A percentile compares a stretch with the other conserved stretches of the same genome.
phyloP scores from a whole-genome alignment of 1,140 invertebrate genomes.

The Yoshiicerus persimilis region DNA sequence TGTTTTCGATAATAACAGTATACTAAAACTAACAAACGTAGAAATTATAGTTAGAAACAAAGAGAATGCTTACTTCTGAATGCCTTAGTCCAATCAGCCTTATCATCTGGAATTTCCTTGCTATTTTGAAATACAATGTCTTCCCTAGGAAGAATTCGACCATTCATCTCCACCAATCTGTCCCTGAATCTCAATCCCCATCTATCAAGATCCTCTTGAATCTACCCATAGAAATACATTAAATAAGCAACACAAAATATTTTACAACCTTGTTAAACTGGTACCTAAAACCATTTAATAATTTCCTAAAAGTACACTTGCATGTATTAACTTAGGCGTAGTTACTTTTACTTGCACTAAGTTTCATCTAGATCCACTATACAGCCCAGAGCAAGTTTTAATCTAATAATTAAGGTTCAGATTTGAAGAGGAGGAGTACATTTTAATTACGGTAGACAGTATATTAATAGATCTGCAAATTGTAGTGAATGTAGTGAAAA shows the following conservation, averaged over 20 bases:
- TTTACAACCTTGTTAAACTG: no score
- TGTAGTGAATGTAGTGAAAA: no score
- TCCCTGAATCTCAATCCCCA: constrained; percentile 31
- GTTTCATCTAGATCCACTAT: no score
- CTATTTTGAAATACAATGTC: constrained; percentile 28
- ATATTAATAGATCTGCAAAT: no score
- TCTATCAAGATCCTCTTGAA: constrained; percentile 5
- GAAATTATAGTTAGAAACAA: neutral
- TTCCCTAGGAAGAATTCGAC: constrained; percentile 27
- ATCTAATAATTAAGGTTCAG: no score
- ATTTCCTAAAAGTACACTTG: neutral
- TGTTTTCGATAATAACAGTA: no score
- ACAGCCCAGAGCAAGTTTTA: no score
- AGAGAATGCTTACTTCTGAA: constrained; percentile 34
- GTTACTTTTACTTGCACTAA: neutral
- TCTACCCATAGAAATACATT: neutral
- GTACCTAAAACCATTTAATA: no score
- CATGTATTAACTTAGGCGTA: neutral
- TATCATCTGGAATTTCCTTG: neutral
- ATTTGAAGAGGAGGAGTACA: no score
- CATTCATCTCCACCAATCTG: neutral
- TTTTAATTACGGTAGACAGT: no score
- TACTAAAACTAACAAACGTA: no score
- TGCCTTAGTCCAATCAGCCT: constrained; percentile 33
- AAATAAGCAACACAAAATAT: no score